Evolutionary conservation across 2,888 invertebrate genomes (phyloP), one percentile per base, ranked within the genome.

Genomic region (Panzeria rudis): DNA sequence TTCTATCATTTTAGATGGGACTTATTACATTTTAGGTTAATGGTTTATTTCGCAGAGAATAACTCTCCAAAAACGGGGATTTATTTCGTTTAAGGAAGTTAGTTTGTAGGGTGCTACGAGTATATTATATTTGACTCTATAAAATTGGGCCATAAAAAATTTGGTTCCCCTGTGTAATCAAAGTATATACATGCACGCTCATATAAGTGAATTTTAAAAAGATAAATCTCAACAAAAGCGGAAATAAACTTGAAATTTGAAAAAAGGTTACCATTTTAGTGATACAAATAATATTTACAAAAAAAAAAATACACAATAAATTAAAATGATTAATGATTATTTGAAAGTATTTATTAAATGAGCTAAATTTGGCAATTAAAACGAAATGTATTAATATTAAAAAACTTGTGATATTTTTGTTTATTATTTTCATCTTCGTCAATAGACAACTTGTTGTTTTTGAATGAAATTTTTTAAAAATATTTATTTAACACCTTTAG

Each of bases 251-350:
- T 72, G 66, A 77, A 52, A 17, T 54, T 32, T 11, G 44, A 71
- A 6, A 17, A 59, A 61, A 35, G 5, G 3, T 35, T 41, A 41
- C 15, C 5, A n/a, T 44, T 32, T 56, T 72, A 20, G 25, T 72
- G 47, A 15, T 54, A 71, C 32, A 52, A 6, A 35, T 61, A 25
- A 68, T n/a, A n/a, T 13, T 66, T 13, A 20, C 20, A 32, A 5
- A 8, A 17, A 38, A 44, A 29, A 66, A 35, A 64, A 32, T 17
- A 13, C 38, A 50, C 23, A 32, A 72, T 64, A 72, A 61, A 64
- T 73, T 68, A 25, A 41, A 54, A 69, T 76, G 76, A 82, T 76
- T 75, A 62, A 76, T 75, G 73, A 81, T n/a, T 32, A 29, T n/a
- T 29, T 59, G 35, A 35, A 17, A 35, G 11, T 15, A n/a, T n/a